Base-by-base conservation (phyloP, 2,113 vertebrate species). In the Poeciliopsis prolifica region DNA sequence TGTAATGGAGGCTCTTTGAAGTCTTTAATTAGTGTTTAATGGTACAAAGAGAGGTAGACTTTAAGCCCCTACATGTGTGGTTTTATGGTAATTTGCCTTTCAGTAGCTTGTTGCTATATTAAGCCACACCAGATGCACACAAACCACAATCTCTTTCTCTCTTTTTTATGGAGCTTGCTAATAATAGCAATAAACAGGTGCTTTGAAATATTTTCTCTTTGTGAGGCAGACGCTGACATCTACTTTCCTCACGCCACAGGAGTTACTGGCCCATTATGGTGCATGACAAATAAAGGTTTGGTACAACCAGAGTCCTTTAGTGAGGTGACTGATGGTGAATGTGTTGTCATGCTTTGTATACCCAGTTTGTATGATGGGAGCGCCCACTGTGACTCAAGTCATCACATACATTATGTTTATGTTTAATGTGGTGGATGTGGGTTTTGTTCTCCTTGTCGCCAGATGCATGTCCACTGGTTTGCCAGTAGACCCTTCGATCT, bases 31-130 rank as follows among this genome's bases (percentile, higher is more conserved):
- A 89, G 84, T 83, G 91, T 92, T 88, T 91, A 91, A 91, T 85
- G 81, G 77, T 80, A 82, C 29, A 64, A 72, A 70, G 78, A 80
- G 82, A 91, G 86, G 80, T 86, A 82, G 85, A 85, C 85, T 87
- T 91, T 87, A 92, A 89, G 83, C 83, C 86, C 85, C 83, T 91
- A 89, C 84, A 91, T 77, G 70, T 91, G 91, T 73, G 89, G 83
- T 92, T 93, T 93, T 92, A 92, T 91, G 87, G 89, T 88, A 87
- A 87, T 90, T 92, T 92, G 85, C 84, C 80, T 80, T 77, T 77
- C 81, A 88, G 87, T 91, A 87, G 87, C 87, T 84, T 81, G 86
- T 67, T 85, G 87, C 89, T 91, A 82, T 85, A 91, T 88, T 87
- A 91, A 90, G 73, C 72, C 65, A n/a, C 73, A 63, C 91, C 93